phyloP scores from a whole-genome alignment of 2,888 invertebrate species.

The Drosophila buzzatii region DNA sequence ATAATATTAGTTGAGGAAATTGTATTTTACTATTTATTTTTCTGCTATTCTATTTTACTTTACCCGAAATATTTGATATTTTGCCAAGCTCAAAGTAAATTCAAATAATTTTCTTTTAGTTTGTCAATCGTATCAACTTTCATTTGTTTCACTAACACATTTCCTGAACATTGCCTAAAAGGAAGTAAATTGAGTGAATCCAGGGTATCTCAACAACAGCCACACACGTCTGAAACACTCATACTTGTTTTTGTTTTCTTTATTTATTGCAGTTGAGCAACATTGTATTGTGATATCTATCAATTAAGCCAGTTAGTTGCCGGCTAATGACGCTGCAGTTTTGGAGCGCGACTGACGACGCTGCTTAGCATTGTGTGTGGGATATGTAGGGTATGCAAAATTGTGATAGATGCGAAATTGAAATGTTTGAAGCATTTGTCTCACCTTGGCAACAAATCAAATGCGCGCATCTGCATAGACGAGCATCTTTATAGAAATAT shows the following conservation, averaged over 20 bases:
- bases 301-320: conserved; percentile 5
- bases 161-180: background rate
- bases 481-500: background rate
- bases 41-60: too few relatives aligned
- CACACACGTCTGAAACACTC: background rate
- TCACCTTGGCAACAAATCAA: conserved; percentile 52
- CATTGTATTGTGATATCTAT: conserved; percentile 12
- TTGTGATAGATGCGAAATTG: conserved; percentile 4
- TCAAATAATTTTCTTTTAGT: too few relatives aligned
- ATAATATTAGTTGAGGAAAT: background rate
- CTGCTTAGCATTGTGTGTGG: background rate
- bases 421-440: conserved; percentile 4
- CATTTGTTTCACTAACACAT: background rate
- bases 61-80: background rate
- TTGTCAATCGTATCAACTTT: background rate
- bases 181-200: background rate
- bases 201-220: background rate
- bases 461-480: conserved; percentile 10
- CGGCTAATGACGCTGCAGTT: conserved; percentile 36
- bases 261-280: conserved; percentile 2
- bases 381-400: background rate
- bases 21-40: background rate
- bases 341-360: conserved; percentile 12
- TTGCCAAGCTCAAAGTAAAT: too few relatives aligned
- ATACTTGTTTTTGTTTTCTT: background rate